phyloP scores from a whole-genome alignment of 2,888 invertebrate species.

The Hecatera dysodea region DNA sequence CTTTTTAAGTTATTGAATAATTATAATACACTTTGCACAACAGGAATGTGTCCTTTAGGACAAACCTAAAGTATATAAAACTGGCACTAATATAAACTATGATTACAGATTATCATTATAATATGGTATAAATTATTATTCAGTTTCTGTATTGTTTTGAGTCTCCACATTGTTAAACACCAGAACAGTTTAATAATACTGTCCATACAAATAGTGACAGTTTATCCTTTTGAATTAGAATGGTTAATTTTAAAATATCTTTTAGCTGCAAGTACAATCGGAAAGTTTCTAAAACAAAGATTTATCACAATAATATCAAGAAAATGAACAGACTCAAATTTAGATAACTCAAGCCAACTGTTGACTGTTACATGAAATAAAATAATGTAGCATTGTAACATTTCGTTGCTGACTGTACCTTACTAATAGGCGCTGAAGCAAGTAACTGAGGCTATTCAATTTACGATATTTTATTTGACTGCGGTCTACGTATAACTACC shows the following conservation, averaged over 20 bases:
- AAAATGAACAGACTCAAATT: not conserved
- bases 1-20: conserved; percentile 63
- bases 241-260: not conserved
- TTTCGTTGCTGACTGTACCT: conserved; percentile 18
- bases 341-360: not conserved
- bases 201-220: conserved; percentile 44
- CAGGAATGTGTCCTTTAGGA: conserved; percentile 85
- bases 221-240: not conserved
- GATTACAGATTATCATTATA: conserved; percentile 58
- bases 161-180: conserved; percentile 24
- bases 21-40: conserved; percentile 74
- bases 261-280: conserved; percentile 38
- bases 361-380: not conserved
- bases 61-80: conserved; percentile 72
- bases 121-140: conserved; percentile 58
- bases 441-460: not conserved
- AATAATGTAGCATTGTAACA: not conserved
- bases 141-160: conserved; percentile 38
- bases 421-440: not conserved
- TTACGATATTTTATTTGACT: not conserved
- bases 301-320: conserved; percentile 15
- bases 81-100: conserved; percentile 72
- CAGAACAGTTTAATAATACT: conserved; percentile 48
- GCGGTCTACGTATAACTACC: not conserved
- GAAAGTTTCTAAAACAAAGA: conserved; percentile 17